Evolutionary conservation across 2,797 vertebrate species (phyloP).

Genomic region (Phalanger gymnotis): DNA sequence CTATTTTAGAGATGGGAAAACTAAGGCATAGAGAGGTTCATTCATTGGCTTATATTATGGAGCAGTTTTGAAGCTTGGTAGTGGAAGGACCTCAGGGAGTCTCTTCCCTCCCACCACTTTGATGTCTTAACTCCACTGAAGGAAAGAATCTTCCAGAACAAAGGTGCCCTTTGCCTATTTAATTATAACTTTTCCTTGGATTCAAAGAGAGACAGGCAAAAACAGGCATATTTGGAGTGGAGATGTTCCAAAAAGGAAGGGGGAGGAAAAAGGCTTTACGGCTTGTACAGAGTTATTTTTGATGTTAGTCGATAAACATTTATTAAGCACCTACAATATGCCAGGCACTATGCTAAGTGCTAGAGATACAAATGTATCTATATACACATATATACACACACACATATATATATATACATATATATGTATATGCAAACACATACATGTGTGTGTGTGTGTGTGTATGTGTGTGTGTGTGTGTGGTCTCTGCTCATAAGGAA

Average conservation of each 20-base stretch:
- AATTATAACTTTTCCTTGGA: not conserved
- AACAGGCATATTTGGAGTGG: not conserved
- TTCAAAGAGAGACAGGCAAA: not conserved
- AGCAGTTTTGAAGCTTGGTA: fast-evolving
- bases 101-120: not conserved
- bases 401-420: no score
- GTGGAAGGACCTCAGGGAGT: not conserved
- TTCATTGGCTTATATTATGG: not conserved
- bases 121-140: not conserved
- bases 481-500: not conserved
- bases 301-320: not conserved
- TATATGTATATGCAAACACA: no score
- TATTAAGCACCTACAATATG: not conserved
- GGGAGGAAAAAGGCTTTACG: not conserved
- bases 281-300: not conserved
- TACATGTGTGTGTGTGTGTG: no score
- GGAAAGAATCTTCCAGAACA: not conserved
- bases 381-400: no score
- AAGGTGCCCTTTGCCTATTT: not conserved
- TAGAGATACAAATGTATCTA: not conserved
- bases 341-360: not conserved
- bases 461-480: no score
- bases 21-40: not conserved
- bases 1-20: conserved; percentile 7
- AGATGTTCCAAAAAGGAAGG: not conserved